Evolutionary conservation across 2,888 invertebrate species (phyloP).

Genomic region (Melipona bicolor): DNA sequence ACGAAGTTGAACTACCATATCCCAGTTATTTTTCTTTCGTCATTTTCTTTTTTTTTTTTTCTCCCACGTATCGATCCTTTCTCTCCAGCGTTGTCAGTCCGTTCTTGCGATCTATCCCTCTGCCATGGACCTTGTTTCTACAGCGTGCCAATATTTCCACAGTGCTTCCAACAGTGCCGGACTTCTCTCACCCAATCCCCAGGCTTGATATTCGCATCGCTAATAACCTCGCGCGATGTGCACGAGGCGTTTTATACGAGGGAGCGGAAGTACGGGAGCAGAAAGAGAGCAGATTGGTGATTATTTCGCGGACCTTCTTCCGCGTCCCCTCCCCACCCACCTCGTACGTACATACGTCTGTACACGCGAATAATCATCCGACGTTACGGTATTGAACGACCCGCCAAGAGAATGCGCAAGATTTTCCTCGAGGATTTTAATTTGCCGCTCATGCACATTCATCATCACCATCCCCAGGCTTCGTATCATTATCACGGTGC

Average conservation of each 20-base stretch:
- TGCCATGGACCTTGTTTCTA: constrained; percentile 7
- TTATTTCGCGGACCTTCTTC: constrained; percentile 28
- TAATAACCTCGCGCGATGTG: constrained; percentile 59
- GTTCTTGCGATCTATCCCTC: constrained; percentile 39
- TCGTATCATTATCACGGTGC: constrained; percentile 19
- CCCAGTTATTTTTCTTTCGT: constrained; percentile 36
- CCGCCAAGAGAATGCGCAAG: constrained; percentile 22
- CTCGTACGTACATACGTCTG: constrained; percentile 13
- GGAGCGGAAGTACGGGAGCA: neutral
- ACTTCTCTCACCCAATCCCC: constrained; percentile 12
- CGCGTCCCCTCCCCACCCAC: neutral
- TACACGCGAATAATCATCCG: constrained; percentile 49
- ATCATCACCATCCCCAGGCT: neutral
- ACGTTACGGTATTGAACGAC: constrained; percentile 38
- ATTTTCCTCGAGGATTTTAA: constrained; percentile 66
- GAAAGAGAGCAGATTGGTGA: constrained; percentile 7
- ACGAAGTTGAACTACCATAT: constrained; percentile 42
- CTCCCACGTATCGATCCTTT: constrained; percentile 35
- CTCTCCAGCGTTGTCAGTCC: constrained; percentile 33
- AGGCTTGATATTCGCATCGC: constrained; percentile 60
- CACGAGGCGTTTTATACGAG: constrained; percentile 27
- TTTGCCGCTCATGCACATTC: constrained; percentile 43
- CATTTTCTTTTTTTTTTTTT: constrained; percentile 12
- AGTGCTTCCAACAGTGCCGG: neutral
- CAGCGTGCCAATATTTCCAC: constrained; percentile 52